phyloP scores from a whole-genome alignment of 1,140 invertebrate species.

The Drosophila burlai region DNA sequence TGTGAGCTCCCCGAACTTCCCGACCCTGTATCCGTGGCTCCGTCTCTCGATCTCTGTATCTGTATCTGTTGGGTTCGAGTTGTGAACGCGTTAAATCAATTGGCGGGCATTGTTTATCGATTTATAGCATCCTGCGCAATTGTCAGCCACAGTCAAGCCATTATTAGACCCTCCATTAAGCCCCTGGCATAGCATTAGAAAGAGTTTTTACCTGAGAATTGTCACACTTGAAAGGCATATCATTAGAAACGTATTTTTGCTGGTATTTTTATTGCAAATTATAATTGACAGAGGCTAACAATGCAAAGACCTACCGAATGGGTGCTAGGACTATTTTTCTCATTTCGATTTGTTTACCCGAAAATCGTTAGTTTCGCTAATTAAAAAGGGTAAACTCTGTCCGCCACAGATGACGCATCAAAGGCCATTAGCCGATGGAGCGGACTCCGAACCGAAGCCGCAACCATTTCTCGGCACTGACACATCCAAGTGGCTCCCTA shows the following conservation, averaged over 20 bases:
- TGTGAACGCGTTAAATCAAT: conserved; percentile 53
- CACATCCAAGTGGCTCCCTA: conserved; percentile 17
- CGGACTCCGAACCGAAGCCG: conserved; percentile 10
- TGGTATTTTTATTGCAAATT: background rate
- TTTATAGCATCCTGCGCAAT: conserved; percentile 55
- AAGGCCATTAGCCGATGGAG: conserved; percentile 79
- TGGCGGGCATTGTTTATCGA: conserved; percentile 49
- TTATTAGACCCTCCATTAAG: background rate
- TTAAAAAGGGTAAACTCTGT: conserved; percentile 71
- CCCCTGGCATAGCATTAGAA: background rate
- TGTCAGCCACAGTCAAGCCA: conserved; percentile 20
- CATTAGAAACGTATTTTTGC: background rate
- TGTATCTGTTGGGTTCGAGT: conserved; percentile 10
- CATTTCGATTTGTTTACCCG: too few species aligned
- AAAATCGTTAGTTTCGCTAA: conserved; percentile 54
- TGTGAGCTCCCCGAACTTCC: conserved; percentile 10
- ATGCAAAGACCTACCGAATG: too few species aligned
- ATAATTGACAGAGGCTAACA: background rate
- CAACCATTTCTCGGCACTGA: conserved; percentile 10
- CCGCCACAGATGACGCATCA: conserved; percentile 60
- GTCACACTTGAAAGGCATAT: background rate
- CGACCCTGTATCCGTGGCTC: background rate
- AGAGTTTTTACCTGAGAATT: conserved; percentile 3
- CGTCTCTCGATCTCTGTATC: conserved; percentile 1
- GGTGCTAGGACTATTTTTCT: background rate